These are phyloP conservation scores for Tolmerus cingulatus DNA, from an alignment of 2,888 invertebrate genomes.

Conservation along the genomic window DNA sequence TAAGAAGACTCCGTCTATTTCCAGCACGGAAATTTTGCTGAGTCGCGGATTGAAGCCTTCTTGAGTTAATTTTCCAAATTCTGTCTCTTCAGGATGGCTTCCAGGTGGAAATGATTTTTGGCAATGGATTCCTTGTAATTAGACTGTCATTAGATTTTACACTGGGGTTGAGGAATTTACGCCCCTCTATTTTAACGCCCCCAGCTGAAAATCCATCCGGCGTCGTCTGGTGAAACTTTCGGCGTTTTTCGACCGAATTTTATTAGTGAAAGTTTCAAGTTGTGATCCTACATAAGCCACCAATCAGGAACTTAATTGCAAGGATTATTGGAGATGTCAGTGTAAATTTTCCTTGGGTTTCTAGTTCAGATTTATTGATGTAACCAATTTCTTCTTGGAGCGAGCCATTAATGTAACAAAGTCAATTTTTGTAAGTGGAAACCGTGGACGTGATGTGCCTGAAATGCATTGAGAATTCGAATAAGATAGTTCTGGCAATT, in stretches of 20 bases:
- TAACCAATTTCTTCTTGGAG: neutral
- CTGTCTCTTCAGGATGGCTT: neutral
- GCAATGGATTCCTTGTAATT: neutral
- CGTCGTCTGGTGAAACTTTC: neutral
- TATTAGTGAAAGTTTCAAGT: neutral
- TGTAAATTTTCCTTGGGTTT: neutral
- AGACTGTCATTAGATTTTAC: neutral
- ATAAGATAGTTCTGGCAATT: neutral
- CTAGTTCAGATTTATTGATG: neutral
- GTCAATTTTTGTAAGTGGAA: neutral
- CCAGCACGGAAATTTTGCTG: neutral
- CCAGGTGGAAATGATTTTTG: neutral
- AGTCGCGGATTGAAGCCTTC: neutral
- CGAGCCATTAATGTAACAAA: neutral
- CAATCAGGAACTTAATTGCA: neutral
- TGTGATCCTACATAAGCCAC: neutral
- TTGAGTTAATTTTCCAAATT: neutral
- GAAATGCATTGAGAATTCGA: neutral
- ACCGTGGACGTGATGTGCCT: neutral
- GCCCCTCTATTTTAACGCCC: neutral
- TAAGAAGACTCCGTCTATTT: neutral
- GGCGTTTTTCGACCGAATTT: neutral
- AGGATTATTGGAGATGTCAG: neutral
- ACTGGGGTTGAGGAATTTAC: neutral
- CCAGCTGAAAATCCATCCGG: neutral